Evolutionary conservation across 2,797 vertebrate species (phyloP).

Genomic region (Acrossocheilus wenchowensis): DNA sequence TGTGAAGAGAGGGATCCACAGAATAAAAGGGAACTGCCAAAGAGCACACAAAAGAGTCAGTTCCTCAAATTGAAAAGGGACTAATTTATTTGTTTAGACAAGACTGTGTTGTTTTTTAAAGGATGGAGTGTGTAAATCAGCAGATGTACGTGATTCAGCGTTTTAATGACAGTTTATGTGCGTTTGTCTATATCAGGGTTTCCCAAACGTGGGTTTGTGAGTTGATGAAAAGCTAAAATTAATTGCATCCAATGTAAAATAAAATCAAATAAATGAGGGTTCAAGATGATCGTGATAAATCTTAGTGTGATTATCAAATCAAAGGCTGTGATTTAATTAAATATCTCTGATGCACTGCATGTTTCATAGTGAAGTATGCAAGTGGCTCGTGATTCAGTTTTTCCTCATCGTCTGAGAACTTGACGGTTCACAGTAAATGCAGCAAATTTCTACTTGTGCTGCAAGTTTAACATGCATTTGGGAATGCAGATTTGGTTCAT

Average conservation of each 20-base stretch:
- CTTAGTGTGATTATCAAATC: not conserved
- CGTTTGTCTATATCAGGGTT: conserved; percentile 48
- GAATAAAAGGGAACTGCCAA: conserved; percentile 49
- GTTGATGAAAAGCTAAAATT: not conserved
- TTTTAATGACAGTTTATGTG: conserved; percentile 42
- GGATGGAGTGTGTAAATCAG: conserved; percentile 28
- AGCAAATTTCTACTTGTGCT: not conserved
- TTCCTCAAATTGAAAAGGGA: conserved; percentile 50
- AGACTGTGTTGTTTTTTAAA: conserved; percentile 29
- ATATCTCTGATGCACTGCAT: too few species aligned
- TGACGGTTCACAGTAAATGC: not conserved
- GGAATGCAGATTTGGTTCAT: not conserved
- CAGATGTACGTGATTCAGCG: conserved; percentile 1
- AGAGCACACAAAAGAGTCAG: conserved; percentile 50
- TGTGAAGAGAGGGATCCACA: conserved; percentile 20
- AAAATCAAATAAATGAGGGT: not conserved
- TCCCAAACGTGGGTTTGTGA: not conserved
- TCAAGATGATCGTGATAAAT: not conserved
- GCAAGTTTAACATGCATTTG: not conserved
- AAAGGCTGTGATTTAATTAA: not conserved
- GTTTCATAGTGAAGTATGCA: not conserved
- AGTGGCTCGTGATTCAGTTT: not conserved
- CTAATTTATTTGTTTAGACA: conserved; percentile 43
- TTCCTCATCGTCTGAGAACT: not conserved
- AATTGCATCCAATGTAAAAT: not conserved